These are phyloP conservation scores for Oxyura jamaicensis DNA, from an alignment of 2,113 vertebrate species.

Conservation along the genomic window DNA sequence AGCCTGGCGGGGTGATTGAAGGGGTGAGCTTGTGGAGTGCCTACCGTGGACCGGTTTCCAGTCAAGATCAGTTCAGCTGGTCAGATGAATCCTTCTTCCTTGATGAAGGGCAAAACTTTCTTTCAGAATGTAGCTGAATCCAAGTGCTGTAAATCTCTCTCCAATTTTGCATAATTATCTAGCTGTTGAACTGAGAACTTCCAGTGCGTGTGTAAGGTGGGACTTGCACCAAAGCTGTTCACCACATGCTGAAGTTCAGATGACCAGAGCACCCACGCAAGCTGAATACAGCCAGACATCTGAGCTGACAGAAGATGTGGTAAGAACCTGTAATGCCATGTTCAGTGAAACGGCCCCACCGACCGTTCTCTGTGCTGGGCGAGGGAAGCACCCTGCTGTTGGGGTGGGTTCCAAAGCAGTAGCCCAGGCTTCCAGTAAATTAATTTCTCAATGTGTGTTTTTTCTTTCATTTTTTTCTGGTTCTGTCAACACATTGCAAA, in stretches of 20 bases:
- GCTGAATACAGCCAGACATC: background rate
- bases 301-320: background rate
- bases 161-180: background rate
- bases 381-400: fast-evolving
- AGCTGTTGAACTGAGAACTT: background rate
- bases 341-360: background rate
- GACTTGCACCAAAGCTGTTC: background rate
- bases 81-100: background rate
- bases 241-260: background rate
- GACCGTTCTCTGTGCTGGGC: too few relatives aligned
- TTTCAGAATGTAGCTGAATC: background rate
- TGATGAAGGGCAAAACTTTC: background rate
- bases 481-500: background rate
- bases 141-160: background rate
- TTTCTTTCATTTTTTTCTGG: background rate
- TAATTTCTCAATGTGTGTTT: background rate
- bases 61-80: background rate
- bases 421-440: background rate
- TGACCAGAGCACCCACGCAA: background rate
- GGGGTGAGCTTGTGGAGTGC: background rate
- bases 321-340: background rate
- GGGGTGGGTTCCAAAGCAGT: background rate
- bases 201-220: background rate
- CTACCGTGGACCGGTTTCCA: too few relatives aligned
- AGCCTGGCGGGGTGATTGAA: background rate